Evolutionary conservation across 2,888 invertebrate species (phyloP).

Genomic region (Allacma fusca): DNA sequence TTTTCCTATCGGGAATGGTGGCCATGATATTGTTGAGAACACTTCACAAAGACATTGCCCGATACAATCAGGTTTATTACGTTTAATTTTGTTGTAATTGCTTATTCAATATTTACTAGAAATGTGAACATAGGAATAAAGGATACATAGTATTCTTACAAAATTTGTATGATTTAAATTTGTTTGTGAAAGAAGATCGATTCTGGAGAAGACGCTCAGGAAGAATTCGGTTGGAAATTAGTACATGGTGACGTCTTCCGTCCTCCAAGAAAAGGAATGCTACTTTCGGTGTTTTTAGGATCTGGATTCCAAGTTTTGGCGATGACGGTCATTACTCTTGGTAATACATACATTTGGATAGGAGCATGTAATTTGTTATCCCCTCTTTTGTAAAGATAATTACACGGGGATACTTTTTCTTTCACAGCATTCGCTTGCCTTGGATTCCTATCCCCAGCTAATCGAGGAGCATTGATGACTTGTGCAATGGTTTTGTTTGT

Average conservation of each 20-base stretch:
- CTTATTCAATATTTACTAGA: background rate
- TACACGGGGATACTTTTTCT: too few relatives aligned
- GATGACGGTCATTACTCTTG: conserved; percentile 92
- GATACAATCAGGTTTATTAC: conserved; percentile 85
- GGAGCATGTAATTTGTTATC: too few relatives aligned
- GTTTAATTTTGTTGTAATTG: background rate
- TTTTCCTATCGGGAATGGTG: conserved; percentile 98
- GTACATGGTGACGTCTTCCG: conserved; percentile 74
- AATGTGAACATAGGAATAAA: background rate
- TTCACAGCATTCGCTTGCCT: conserved; percentile 93
- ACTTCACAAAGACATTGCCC: conserved; percentile 96
- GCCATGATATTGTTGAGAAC: conserved; percentile 98
- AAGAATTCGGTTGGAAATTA: conserved; percentile 77
- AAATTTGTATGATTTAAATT: background rate
- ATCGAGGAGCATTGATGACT: conserved; percentile 98
- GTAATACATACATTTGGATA: too few relatives aligned
- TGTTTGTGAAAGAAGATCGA: conserved; percentile 63
- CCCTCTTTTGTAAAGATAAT: too few relatives aligned
- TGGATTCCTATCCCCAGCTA: conserved; percentile 97
- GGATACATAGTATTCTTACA: background rate
- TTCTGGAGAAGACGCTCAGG: conserved; percentile 77
- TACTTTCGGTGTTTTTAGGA: conserved; percentile 94
- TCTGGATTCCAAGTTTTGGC: conserved; percentile 95
- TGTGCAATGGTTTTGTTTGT: conserved; percentile 96
- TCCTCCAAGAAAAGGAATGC: conserved; percentile 86